These are phyloP conservation scores for Pedetes capensis DNA, from an alignment of 2,113 vertebrate genomes.

Conservation along the genomic window DNA sequence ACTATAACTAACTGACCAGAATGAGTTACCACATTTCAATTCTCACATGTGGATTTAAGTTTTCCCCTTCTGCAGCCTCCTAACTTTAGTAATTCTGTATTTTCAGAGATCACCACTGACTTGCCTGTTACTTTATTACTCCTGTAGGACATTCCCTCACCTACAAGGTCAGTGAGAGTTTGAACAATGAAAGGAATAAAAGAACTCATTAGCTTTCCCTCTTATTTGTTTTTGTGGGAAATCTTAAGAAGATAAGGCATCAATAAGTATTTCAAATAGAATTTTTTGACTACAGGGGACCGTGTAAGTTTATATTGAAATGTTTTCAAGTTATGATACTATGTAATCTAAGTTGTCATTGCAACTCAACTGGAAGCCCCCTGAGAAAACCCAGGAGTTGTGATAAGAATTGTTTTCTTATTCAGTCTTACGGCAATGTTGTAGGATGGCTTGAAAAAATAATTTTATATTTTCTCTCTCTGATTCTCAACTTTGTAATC, in stretches of 20 bases:
- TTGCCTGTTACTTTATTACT: not conserved
- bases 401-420: constrained; percentile 4
- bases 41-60: not conserved
- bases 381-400: not conserved
- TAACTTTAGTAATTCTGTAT: not conserved
- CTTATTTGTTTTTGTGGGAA: constrained; percentile 23
- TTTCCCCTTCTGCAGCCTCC: not conserved
- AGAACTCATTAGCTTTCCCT: not conserved
- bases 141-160: not conserved
- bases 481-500: not conserved
- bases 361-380: not conserved
- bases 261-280: not conserved
- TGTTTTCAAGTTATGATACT: not conserved
- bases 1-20: not conserved
- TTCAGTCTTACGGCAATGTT: not conserved
- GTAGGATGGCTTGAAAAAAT: constrained; percentile 13
- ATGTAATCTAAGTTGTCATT: constrained; percentile 18
- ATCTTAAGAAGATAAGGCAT: not conserved
- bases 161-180: not conserved
- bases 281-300: not conserved
- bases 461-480: constrained; percentile 6
- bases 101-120: not conserved
- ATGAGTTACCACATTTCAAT: not conserved
- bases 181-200: constrained; percentile 23
- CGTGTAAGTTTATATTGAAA: not conserved